Evolutionary conservation across 2,797 vertebrate species (phyloP).

Genomic region (Uromys caudimaculatus): DNA sequence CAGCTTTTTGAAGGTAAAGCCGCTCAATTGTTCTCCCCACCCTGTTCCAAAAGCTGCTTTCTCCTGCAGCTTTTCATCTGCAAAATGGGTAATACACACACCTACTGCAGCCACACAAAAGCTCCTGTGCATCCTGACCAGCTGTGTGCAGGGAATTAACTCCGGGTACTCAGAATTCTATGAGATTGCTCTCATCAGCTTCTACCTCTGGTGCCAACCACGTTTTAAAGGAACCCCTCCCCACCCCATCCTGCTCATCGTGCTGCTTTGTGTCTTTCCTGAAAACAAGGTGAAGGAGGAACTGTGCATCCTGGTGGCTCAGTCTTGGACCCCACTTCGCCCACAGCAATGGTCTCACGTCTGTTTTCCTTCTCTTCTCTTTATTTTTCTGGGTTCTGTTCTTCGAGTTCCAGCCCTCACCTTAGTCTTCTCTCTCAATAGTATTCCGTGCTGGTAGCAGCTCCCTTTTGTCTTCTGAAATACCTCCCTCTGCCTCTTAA

Average conservation of each 20-base stretch:
- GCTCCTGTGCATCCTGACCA: background rate
- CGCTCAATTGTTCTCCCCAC: background rate
- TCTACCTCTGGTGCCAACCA: background rate
- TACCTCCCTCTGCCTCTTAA: background rate
- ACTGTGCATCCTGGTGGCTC: background rate
- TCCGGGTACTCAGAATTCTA: background rate
- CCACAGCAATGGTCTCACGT: background rate
- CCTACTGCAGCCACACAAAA: background rate
- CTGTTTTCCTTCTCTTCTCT: conserved; percentile 11
- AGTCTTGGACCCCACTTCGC: background rate
- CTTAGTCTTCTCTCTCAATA: background rate
- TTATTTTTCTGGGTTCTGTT: background rate
- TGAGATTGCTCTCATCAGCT: background rate
- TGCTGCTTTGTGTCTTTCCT: background rate
- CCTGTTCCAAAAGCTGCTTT: background rate
- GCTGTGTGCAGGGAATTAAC: background rate
- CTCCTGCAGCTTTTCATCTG: background rate
- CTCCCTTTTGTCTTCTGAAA: background rate
- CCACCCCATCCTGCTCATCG: background rate
- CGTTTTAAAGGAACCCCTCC: background rate
- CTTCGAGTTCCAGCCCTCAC: background rate
- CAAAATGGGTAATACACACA: background rate
- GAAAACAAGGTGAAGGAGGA: background rate
- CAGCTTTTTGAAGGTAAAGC: conserved; percentile 92
- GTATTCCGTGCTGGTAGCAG: background rate